A percentile compares a stretch with the other conserved stretches of the same genome.
phyloP scores from a whole-genome alignment of 2,797 vertebrate genomes.

The Squalus acanthias region DNA sequence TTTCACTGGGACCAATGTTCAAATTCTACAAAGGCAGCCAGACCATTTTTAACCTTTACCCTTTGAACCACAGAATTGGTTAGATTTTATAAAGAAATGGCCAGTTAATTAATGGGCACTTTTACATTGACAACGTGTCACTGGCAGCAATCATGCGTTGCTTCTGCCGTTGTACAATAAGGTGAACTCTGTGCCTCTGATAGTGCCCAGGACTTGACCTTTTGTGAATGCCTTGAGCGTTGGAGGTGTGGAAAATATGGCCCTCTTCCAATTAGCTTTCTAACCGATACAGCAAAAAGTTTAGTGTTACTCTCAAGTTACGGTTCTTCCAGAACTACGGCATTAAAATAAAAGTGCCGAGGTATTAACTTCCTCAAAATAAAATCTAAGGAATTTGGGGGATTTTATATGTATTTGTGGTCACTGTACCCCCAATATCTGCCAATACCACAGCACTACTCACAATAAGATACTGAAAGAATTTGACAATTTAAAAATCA shows the following conservation, averaged over 20 bases:
- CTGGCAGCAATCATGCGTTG: not conserved
- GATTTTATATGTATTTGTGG: not conserved
- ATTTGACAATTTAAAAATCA: not conserved
- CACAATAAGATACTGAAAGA: not conserved
- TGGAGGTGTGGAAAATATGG: not conserved
- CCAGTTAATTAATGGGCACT: not conserved
- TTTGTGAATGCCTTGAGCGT: not conserved
- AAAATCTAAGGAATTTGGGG: not conserved
- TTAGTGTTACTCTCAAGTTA: not conserved
- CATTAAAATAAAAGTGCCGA: not conserved
- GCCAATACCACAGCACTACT: not conserved
- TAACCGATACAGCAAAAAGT: not conserved
- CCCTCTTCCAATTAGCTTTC: not conserved
- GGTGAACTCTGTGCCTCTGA: not conserved
- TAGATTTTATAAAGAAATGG: not conserved
- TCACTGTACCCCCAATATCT: not conserved
- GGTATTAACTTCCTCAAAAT: not conserved
- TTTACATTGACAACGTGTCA: not conserved
- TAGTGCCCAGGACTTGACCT: not conserved
- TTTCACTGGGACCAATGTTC: not conserved
- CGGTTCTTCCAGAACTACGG: not conserved
- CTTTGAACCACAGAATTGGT: not conserved
- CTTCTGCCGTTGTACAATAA: not conserved
- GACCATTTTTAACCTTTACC: not conserved
- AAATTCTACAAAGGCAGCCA: conserved; percentile 21